Conservation (phyloP, 2,888 invertebrate genomes). For the Luffia ferchaultella region DNA sequence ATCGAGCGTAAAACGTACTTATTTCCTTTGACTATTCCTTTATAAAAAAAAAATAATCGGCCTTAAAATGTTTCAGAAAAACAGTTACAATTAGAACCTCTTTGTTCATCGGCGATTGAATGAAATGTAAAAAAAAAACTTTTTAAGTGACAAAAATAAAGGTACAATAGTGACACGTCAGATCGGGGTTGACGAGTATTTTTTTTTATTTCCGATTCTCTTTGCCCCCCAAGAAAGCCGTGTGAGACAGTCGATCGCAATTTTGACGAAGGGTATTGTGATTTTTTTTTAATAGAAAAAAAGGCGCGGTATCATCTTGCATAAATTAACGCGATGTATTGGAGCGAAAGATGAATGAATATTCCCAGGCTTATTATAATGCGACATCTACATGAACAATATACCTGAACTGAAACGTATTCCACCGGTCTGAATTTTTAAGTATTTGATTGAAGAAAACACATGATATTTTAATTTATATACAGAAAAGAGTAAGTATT, state of each 20-base stretch:
- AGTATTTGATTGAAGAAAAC: too few species aligned
- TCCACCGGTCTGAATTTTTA: too few species aligned
- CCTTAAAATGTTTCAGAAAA: constrained; percentile 50
- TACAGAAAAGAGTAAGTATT: too few species aligned
- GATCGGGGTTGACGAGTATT: constrained; percentile 44
- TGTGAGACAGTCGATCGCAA: constrained; percentile 53
- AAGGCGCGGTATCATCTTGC: constrained; percentile 47
- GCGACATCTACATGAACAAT: too few species aligned
- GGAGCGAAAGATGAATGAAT: constrained; percentile 47
- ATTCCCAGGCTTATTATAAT: constrained; percentile 50
- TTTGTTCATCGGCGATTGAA: constrained; percentile 47
- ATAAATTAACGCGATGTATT: constrained; percentile 53
- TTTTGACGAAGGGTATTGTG: constrained; percentile 52
- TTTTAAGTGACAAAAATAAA: constrained; percentile 56
- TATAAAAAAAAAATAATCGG: constrained; percentile 49
- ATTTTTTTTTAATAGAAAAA: constrained; percentile 32
- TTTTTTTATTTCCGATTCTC: constrained; percentile 21
- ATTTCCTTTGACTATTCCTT: constrained; percentile 4
- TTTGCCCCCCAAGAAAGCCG: constrained; percentile 41
- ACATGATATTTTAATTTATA: too few species aligned
- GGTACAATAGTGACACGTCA: constrained; percentile 54
- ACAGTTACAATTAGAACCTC: constrained; percentile 61
- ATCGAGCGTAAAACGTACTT: constrained; percentile 1
- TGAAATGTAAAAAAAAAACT: constrained; percentile 40
- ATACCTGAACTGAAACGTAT: too few species aligned